Percentiles rank a stretch among this genome's conserved stretches.
Conservation (phyloP, 2,888 invertebrate genomes). For the Herminia tarsipennalis region DNA sequence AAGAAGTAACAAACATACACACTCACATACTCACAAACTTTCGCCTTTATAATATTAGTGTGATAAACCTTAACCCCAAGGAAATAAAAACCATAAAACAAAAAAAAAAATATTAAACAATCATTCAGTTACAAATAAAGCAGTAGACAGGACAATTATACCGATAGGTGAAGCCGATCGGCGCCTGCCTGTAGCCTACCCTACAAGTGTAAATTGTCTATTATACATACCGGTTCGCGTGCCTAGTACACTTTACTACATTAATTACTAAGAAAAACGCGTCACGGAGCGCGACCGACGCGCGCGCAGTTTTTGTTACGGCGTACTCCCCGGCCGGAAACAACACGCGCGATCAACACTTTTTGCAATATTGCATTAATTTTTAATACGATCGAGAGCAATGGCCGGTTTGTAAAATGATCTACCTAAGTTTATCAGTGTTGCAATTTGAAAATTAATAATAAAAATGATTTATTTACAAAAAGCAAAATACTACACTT, state of each 20-base stretch:
- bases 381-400: constrained; percentile 65
- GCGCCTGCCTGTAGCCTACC: constrained; percentile 16
- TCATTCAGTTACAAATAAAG: neutral
- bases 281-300: constrained; percentile 58
- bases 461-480: too few species aligned
- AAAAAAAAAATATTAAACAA: neutral
- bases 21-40: too few species aligned
- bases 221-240: constrained; percentile 50
- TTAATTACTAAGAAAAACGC: constrained; percentile 69
- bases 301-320: constrained; percentile 58
- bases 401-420: constrained; percentile 57
- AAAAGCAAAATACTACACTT: too few species aligned
- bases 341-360: constrained; percentile 54
- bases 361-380: constrained; percentile 64
- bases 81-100: neutral
- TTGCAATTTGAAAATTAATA: constrained; percentile 14
- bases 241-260: constrained; percentile 48
- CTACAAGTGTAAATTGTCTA: constrained; percentile 39
- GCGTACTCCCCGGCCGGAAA: constrained; percentile 59
- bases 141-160: constrained; percentile 25
- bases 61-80: neutral
- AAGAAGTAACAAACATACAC: too few species aligned
- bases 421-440: constrained; percentile 23
- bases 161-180: constrained; percentile 6
- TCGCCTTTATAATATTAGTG: too few species aligned